Conservation (phyloP, 2,113 vertebrate species). For the Aegotheles bennettii region DNA sequence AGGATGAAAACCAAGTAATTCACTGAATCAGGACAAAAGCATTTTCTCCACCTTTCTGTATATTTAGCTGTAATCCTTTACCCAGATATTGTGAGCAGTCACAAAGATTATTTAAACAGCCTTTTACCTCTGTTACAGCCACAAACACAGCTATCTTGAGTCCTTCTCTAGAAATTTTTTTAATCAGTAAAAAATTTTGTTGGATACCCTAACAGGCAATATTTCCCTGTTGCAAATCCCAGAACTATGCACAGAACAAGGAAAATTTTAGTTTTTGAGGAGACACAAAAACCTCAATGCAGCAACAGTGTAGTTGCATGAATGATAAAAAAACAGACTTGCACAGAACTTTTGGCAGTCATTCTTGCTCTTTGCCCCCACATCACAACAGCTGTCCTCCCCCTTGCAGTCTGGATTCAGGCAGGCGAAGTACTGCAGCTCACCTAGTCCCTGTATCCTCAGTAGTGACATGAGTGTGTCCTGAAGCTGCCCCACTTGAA, state of each 20-base stretch:
- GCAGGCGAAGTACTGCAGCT: neutral
- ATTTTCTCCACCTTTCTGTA: slow-evolving; percentile 18
- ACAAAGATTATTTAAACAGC: neutral
- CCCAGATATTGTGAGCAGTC: neutral
- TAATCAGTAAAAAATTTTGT: neutral
- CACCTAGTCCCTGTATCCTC: neutral
- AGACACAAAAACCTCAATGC: neutral
- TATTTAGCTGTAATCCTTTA: neutral
- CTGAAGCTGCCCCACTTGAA: neutral
- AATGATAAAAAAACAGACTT: neutral
- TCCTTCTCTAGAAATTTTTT: neutral
- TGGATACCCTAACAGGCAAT: neutral
- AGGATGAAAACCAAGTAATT: neutral
- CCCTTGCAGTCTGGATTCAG: neutral
- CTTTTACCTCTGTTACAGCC: neutral
- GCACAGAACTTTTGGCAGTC: neutral
- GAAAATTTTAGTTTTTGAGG: neutral
- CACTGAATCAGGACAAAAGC: neutral
- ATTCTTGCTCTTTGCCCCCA: neutral
- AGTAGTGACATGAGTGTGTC: neutral
- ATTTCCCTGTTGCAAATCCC: neutral
- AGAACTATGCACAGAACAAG: neutral
- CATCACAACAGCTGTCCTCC: neutral
- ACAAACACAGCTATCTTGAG: neutral
- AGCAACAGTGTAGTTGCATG: neutral